Base-by-base conservation (phyloP, 1,140 invertebrate genomes). In the Phthorimaea operculella region DNA sequence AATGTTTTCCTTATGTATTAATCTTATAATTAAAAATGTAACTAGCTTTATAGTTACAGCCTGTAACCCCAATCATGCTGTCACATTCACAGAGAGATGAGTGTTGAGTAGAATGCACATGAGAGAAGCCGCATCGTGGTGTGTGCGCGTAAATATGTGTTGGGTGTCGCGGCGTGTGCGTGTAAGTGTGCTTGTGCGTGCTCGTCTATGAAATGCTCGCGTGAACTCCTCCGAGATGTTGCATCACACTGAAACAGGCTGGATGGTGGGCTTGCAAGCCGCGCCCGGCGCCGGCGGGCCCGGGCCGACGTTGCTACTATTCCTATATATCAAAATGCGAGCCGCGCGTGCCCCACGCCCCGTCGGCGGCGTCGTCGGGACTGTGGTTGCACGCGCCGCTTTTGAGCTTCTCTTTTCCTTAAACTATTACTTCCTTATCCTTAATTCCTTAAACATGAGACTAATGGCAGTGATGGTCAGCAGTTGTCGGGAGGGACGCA, bases 391-490 rank as follows among this genome's bases (percentile, higher is more conserved):
- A 15, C 44, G 16, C 44, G 44, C 44, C 44, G 44, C 14, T 15
- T 47, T 11, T 3, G 4, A 15, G 21, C 21, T 28, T 47, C 54
- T 65, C 58, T 53, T 63, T 60, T 65, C 60, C 66, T 76, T 28
- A 74, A 64, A 59, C 70, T 77, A 74, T 63, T 55, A 67, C 63
- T 56, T 68, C 54, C 68, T 74, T 78, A 73, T 71, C 59, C 50
- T 69, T 70, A 77, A 68, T 59, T 66, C 55, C 73, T 74, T 79
- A 79, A 53, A 66, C 57, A 59, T 64, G 67, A 73, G 57, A 61
- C 72, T 80, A 79, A 78, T 83, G 79, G 79, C 79, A 83, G 79
- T 83, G 76, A 68, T 74, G 71, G 70, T 78, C 68, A 78, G 79
- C 76, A 68, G 72, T 76, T 76, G 73, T 70, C 62, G 76, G 77